phyloP scores from a whole-genome alignment of 2,888 invertebrate species.

The Ormyrus pomaceus region DNA sequence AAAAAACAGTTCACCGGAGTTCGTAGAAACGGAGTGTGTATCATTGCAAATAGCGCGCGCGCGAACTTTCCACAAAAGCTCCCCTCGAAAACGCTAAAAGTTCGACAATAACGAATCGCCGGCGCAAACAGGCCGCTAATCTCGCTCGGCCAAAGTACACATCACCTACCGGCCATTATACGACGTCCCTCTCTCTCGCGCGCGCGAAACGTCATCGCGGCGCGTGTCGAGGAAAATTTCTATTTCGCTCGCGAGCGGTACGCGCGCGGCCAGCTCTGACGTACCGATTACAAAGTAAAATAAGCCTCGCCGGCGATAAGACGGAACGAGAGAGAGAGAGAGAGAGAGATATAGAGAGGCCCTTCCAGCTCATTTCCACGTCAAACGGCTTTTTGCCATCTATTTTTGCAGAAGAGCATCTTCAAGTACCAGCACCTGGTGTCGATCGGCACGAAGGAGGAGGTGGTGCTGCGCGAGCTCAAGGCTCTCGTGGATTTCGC shows the following conservation, averaged over 20 bases:
- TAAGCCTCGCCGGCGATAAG: background rate
- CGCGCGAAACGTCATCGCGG: slow-evolving; percentile 10
- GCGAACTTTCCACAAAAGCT: background rate
- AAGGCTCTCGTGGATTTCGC: slow-evolving; percentile 88
- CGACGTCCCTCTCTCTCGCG: too few species aligned
- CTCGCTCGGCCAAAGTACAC: background rate
- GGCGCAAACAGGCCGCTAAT: background rate
- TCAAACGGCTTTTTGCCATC: background rate
- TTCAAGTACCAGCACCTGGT: slow-evolving; percentile 85
- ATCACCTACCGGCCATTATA: slow-evolving; percentile 7
- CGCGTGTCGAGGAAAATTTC: slow-evolving; percentile 42
- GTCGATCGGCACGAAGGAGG: slow-evolving; percentile 82
- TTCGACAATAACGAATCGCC: background rate
- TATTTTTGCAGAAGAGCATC: slow-evolving; percentile 82
- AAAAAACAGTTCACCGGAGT: too few species aligned
- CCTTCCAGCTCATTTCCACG: slow-evolving; percentile 19
- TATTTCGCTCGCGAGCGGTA: background rate
- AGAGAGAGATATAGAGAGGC: too few species aligned
- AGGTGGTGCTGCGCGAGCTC: slow-evolving; percentile 85
- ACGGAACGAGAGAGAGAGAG: background rate
- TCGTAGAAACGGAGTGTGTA: too few species aligned
- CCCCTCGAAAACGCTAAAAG: background rate
- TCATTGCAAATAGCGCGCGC: too few species aligned
- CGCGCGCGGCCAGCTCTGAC: slow-evolving; percentile 13
- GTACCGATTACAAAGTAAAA: slow-evolving; percentile 42